phyloP scores from a whole-genome alignment of 2,797 vertebrate species.

The Brotula barbata region DNA sequence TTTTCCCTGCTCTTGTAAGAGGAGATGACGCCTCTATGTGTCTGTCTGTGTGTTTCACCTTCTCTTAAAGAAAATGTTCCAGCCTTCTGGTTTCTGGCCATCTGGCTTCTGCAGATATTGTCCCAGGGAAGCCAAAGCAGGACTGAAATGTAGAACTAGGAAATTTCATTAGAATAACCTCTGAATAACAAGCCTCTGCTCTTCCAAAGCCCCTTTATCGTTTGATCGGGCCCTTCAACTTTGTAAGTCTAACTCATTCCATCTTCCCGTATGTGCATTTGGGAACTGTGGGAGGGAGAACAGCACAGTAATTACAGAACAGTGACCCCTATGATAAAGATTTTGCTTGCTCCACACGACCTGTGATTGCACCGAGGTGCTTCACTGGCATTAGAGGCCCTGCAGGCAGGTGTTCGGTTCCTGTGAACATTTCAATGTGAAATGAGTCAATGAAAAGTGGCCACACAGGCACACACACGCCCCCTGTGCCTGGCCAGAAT shows the following conservation, averaged over 20 bases:
- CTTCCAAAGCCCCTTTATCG: no score
- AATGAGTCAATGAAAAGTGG: conserved; percentile 13
- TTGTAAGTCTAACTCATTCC: no score
- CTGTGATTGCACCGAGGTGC: no score
- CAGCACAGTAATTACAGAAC: no score
- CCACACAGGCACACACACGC: background rate
- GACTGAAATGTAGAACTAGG: background rate
- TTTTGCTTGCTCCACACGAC: no score
- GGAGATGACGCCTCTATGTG: background rate
- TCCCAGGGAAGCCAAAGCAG: background rate
- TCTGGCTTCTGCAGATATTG: background rate
- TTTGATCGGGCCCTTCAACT: no score
- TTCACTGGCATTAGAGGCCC: no score
- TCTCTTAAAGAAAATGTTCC: background rate
- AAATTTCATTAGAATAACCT: no score
- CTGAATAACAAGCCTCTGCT: no score
- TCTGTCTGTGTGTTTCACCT: background rate
- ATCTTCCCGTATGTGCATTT: no score
- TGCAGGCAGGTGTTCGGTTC: background rate
- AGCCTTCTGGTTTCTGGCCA: background rate
- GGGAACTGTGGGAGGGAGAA: no score
- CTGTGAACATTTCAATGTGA: background rate
- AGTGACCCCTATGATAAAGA: no score
- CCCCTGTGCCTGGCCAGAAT: background rate
- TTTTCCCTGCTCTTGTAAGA: background rate